Evolutionary conservation across 1,140 invertebrate genomes (phyloP).

Genomic region (Mizuhopecten yessoensis): DNA sequence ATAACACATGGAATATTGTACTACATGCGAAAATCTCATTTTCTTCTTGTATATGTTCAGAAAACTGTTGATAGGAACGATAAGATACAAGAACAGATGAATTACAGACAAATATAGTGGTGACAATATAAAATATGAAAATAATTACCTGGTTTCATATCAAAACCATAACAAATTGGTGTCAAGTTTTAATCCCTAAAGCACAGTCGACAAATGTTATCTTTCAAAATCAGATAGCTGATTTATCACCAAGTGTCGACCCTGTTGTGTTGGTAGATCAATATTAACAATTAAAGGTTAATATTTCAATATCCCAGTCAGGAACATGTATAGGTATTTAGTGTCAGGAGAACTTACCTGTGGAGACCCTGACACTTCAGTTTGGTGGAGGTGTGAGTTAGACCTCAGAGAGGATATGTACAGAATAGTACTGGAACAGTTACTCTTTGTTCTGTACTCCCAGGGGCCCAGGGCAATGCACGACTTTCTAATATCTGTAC

Average conservation of each 20-base stretch:
- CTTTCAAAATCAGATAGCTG: not conserved
- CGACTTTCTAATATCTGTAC: constrained; percentile 27
- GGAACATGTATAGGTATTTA: not conserved
- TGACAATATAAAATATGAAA: too few relatives aligned
- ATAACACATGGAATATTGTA: too few relatives aligned
- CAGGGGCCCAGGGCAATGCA: not conserved
- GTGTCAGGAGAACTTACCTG: constrained; percentile 13
- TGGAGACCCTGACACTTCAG: not conserved
- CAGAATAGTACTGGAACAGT: not conserved
- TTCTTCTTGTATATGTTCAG: too few relatives aligned
- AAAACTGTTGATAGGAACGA: too few relatives aligned
- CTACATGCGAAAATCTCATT: too few relatives aligned
- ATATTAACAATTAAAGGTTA: constrained; percentile 35
- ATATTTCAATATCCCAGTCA: constrained; percentile 30
- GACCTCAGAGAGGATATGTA: not conserved
- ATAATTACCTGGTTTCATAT: constrained; percentile 2
- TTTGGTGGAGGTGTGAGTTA: not conserved
- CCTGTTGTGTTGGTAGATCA: not conserved
- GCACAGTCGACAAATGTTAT: constrained; percentile 27
- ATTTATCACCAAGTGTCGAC: not conserved
- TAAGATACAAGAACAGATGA: not conserved
- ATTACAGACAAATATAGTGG: too few relatives aligned
- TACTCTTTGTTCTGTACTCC: not conserved
- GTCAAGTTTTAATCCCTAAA: constrained; percentile 9
- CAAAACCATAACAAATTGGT: not conserved